A percentile compares a stretch with the other conserved stretches of the same genome.
Conservation (phyloP, 2,113 vertebrate genomes). For the Plestiodon gilberti region DNA sequence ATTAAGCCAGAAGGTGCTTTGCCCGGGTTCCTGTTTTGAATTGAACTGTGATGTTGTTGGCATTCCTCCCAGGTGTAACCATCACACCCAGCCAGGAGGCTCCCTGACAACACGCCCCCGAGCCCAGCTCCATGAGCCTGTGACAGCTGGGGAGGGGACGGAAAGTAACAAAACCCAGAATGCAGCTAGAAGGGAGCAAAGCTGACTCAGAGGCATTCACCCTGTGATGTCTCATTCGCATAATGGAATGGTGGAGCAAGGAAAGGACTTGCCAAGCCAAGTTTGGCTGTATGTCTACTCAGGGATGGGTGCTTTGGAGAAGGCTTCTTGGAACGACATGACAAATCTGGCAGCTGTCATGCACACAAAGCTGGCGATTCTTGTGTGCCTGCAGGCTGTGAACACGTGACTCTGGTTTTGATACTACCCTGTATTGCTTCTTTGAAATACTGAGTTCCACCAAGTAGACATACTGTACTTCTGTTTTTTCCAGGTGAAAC, state of each 20-base stretch:
- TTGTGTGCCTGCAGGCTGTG: neutral
- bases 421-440: neutral
- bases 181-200: neutral
- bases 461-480: neutral
- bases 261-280: neutral
- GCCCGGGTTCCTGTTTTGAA: neutral
- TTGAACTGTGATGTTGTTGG: neutral
- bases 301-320: neutral
- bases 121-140: neutral
- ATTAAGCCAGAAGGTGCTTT: neutral
- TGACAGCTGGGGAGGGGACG: neutral
- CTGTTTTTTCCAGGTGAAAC: neutral
- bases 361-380: neutral
- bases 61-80: neutral
- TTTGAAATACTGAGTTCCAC: neutral
- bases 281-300: neutral
- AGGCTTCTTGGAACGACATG: accelerated
- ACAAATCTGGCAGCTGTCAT: neutral
- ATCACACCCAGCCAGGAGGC: neutral
- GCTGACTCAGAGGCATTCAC: slow-evolving; percentile 21
- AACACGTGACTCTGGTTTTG: neutral
- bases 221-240: neutral
- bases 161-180: slow-evolving; percentile 25
- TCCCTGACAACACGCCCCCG: neutral
- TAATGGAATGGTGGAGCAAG: neutral